These are phyloP conservation scores for Hydra vulgaris DNA, from an alignment of 30 jellyfish, hydroid and myxozoan genomes.

Conservation along the genomic window DNA sequence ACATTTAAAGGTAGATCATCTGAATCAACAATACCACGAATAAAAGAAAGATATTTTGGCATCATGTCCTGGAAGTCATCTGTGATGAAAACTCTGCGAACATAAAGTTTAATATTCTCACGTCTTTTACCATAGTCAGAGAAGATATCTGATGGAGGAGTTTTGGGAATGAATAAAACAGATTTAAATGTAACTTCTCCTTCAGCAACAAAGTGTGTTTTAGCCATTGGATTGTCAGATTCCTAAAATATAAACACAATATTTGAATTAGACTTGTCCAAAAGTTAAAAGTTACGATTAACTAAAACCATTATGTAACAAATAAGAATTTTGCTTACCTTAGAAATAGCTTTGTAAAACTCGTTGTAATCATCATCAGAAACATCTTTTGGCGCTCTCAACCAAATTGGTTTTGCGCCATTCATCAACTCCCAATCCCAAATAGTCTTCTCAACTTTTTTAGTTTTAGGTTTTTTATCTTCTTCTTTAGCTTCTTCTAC, in stretches of 20 bases:
- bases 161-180: slow-evolving; percentile 77
- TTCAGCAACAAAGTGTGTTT: slow-evolving; percentile 97
- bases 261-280: too few relatives aligned
- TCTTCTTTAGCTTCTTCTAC: slow-evolving; percentile 72
- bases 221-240: slow-evolving; percentile 90
- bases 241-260: slow-evolving; percentile 32
- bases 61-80: slow-evolving; percentile 89
- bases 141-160: slow-evolving; percentile 85
- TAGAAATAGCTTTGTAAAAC: slow-evolving; percentile 72
- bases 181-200: slow-evolving; percentile 98
- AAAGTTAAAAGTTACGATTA: background rate
- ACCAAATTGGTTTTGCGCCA: slow-evolving; percentile 93
- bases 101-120: slow-evolving; percentile 85
- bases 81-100: slow-evolving; percentile 93
- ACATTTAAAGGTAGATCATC: slow-evolving; percentile 99
- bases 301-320: too few relatives aligned
- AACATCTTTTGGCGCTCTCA: slow-evolving; percentile 85
- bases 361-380: slow-evolving; percentile 91
- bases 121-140: slow-evolving; percentile 94
- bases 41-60: slow-evolving; percentile 88
- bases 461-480: slow-evolving; percentile 62
- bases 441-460: slow-evolving; percentile 85
- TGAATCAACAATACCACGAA: slow-evolving; percentile 95
- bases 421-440: slow-evolving; percentile 97
- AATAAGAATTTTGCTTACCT: slow-evolving; percentile 35